These are phyloP conservation scores for Napeogenes inachia DNA, from an alignment of 2,888 invertebrate species.

Conservation along the genomic window DNA sequence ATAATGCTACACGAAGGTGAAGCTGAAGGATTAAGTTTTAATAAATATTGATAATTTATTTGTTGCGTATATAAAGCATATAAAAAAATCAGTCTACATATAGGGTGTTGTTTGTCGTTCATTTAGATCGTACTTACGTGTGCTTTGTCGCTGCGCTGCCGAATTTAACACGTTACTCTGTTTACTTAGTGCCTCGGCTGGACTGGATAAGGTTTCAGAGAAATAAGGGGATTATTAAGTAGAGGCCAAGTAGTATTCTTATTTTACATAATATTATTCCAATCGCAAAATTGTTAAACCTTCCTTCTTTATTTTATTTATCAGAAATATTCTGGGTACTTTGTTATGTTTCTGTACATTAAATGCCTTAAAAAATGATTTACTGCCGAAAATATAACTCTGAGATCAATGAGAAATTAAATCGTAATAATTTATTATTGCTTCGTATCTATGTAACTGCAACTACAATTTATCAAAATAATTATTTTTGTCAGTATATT, in stretches of 20 bases:
- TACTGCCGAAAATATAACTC: too few species aligned
- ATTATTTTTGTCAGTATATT: too few species aligned
- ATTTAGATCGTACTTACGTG: conserved; percentile 11
- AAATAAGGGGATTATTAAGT: neutral
- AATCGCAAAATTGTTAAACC: too few species aligned
- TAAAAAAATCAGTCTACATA: neutral
- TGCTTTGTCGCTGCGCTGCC: conserved; percentile 15
- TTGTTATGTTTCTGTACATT: too few species aligned
- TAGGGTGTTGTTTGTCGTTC: conserved; percentile 7
- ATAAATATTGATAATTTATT: neutral
- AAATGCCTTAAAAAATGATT: too few species aligned
- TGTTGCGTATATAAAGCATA: neutral
- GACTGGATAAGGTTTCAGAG: conserved; percentile 7
- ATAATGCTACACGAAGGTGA: too few species aligned
- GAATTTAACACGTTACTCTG: conserved; percentile 15
- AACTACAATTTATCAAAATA: too few species aligned
- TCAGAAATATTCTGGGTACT: too few species aligned
- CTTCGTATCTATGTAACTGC: too few species aligned
- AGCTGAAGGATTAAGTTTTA: neutral
- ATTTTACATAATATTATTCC: neutral
- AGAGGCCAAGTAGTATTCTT: neutral
- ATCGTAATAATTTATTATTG: too few species aligned
- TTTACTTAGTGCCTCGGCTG: conserved; percentile 14
- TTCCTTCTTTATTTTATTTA: too few species aligned
- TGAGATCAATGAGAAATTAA: too few species aligned